phyloP scores from a whole-genome alignment of 2,888 invertebrate genomes.

The Lycaena phlaeas region DNA sequence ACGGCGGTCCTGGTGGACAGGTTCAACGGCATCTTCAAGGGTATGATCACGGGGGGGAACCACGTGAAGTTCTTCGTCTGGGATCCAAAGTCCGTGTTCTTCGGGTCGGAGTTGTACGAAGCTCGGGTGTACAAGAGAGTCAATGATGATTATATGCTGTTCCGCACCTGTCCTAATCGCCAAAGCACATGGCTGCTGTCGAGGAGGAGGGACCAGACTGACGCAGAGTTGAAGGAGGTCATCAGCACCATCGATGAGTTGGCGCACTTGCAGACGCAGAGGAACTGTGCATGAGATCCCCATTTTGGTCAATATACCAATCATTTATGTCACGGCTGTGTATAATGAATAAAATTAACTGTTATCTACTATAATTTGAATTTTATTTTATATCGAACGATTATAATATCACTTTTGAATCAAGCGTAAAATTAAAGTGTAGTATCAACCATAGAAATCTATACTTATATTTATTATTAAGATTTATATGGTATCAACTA shows the following conservation, averaged over 20 bases:
- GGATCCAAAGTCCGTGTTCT: constrained; percentile 8
- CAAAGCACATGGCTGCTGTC: constrained; percentile 11
- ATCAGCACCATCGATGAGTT: constrained; percentile 12
- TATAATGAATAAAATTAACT: no score
- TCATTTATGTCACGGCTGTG: no score
- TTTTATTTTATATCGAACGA: no score
- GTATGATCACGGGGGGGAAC: constrained; percentile 10
- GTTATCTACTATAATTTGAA: no score
- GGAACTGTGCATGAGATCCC: constrained; percentile 10
- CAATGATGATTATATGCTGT: constrained; percentile 14
- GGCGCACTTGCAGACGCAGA: constrained; percentile 9
- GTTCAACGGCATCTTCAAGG: not conserved
- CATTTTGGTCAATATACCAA: no score
- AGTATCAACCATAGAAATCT: no score
- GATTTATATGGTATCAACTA: no score
- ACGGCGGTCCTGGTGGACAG: constrained; percentile 9
- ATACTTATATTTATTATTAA: no score
- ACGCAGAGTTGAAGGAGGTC: constrained; percentile 10
- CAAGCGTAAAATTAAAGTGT: no score
- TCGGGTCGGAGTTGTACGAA: not conserved
- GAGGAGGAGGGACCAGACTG: constrained; percentile 9
- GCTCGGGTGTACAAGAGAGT: constrained; percentile 10
- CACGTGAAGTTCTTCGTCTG: constrained; percentile 7
- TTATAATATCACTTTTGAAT: no score
- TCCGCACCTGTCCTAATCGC: constrained; percentile 5